Conservation (phyloP, 2,797 vertebrate genomes). For the Lepilemur septentrionalis region DNA sequence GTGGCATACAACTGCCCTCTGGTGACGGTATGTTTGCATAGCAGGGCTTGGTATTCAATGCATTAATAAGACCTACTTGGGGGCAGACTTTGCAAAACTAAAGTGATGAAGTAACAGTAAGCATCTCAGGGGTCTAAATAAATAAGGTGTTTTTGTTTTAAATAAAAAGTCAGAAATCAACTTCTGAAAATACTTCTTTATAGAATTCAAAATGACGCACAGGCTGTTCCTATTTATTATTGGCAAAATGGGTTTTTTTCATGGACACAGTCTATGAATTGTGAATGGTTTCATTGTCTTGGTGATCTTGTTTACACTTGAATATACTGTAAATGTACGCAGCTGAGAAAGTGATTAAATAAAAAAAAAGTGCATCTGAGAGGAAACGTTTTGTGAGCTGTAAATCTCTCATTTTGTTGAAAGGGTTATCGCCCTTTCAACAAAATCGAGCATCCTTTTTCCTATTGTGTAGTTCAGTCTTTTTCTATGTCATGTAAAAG, state of each 20-base stretch:
- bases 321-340: not conserved
- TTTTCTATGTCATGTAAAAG: not conserved
- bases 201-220: not conserved
- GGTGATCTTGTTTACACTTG: not conserved
- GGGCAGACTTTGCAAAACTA: not conserved
- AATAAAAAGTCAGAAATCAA: not conserved
- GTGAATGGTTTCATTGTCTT: constrained; percentile 42
- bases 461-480: not conserved
- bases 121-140: not conserved
- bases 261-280: not conserved
- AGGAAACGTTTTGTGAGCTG: not conserved
- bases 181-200: not conserved
- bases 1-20: constrained; percentile 64
- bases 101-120: not conserved
- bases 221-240: not conserved
- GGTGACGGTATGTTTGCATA: constrained; percentile 26
- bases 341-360: constrained; percentile 30
- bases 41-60: not conserved
- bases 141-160: not conserved
- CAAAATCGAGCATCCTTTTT: not conserved
- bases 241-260: not conserved
- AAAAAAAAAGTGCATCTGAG: not conserved
- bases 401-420: not conserved
- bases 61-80: not conserved
- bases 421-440: not conserved